A percentile compares a stretch with the other conserved stretches of the same genome.
These are phyloP conservation scores for Sarcophaga peregrina DNA, from an alignment of 1,140 invertebrate genomes.

Conservation along the genomic window DNA sequence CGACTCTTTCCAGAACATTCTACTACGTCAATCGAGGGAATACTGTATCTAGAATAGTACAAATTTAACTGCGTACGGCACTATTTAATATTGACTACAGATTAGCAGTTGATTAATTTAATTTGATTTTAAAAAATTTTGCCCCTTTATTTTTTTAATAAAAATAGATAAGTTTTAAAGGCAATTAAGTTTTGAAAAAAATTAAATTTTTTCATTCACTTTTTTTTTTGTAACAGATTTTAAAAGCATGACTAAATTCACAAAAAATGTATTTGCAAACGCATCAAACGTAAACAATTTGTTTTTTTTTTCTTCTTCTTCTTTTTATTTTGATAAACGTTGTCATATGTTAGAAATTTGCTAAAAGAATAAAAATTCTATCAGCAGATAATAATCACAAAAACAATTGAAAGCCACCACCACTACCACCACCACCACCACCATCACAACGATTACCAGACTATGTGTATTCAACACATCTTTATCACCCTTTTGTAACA, in stretches of 20 bases:
- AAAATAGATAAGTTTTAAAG: too few relatives aligned
- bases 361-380: slow-evolving; percentile 8
- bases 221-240: slow-evolving; percentile 65
- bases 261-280: background rate
- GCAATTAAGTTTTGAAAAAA: too few relatives aligned
- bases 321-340: slow-evolving; percentile 47
- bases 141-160: too few relatives aligned
- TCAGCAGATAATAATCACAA: slow-evolving; percentile 26
- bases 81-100: too few relatives aligned
- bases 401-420: slow-evolving; percentile 28
- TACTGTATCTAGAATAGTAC: too few relatives aligned
- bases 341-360: slow-evolving; percentile 62
- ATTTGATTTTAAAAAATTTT: too few relatives aligned
- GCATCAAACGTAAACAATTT: background rate
- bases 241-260: slow-evolving; percentile 51
- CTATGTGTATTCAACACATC: background rate
- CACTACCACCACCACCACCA: background rate
- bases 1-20: too few relatives aligned
- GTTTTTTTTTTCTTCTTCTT: too few relatives aligned
- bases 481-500: slow-evolving; percentile 21
- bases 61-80: too few relatives aligned
- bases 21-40: too few relatives aligned
- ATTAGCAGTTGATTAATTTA: too few relatives aligned
- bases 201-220: slow-evolving; percentile 13
- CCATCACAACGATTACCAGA: background rate